Conservation (phyloP, 2,113 vertebrate species). For the Terrapene triunguis region DNA sequence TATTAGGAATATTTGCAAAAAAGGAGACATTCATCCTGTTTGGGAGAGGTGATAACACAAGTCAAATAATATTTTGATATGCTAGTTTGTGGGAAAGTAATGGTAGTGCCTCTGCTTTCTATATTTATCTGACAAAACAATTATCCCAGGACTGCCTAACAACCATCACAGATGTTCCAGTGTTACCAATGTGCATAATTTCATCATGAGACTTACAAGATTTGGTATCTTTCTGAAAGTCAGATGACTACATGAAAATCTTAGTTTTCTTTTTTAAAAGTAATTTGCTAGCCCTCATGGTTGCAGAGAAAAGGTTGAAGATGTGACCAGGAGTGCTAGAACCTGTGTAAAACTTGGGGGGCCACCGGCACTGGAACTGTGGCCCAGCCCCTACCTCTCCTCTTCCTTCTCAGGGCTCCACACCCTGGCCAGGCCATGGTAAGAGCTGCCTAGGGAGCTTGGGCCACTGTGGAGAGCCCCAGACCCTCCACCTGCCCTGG, state of each 20-base stretch:
- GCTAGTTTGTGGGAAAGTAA: not conserved
- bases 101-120: not conserved
- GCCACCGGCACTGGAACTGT: too few relatives aligned
- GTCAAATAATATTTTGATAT: not conserved
- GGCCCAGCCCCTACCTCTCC: too few relatives aligned
- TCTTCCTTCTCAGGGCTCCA: too few relatives aligned
- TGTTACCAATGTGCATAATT: not conserved
- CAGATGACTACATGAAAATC: not conserved
- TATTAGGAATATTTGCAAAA: not conserved
- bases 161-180: rapidly evolving
- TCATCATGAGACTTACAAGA: not conserved
- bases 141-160: not conserved
- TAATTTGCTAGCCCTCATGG: not conserved
- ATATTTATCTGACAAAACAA: not conserved
- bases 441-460: too few relatives aligned
- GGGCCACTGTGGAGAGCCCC: too few relatives aligned
- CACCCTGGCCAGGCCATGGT: too few relatives aligned
- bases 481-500: too few relatives aligned
- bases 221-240: not conserved
- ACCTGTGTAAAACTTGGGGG: not conserved
- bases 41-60: not conserved
- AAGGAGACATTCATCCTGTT: not conserved
- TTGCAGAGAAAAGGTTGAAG: not conserved
- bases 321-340: not conserved
- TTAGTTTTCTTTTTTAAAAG: not conserved